Evolutionary conservation across 2,797 vertebrate genomes (phyloP), one percentile per base, ranked within the genome.

Genomic region (Gymnocypris eckloni): DNA sequence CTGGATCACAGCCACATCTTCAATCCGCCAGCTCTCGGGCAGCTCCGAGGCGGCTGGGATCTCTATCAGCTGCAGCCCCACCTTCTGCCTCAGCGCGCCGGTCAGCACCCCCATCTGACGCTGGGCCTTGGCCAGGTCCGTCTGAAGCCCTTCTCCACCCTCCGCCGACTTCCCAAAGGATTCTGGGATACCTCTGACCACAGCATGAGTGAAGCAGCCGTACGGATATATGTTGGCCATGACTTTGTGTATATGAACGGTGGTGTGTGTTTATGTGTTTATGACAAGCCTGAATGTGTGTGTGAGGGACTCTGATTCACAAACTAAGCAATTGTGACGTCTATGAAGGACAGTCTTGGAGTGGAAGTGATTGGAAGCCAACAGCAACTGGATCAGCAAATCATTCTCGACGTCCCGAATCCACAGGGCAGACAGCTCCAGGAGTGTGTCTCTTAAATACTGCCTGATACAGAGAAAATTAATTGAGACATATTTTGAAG

Each of bases 1-100:
- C 86, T 97, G 96, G 91, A 98, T 94, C 76, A 98, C 95, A 0
- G 95, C 97, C 41, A 95, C 93, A 39, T 98, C 97, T 87, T 97
- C 97, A 0, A 97, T 94, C 90, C 96, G 95, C 88, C 96, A 96
- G 89, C 97, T 96, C 86, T 95, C 93, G 0, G 97, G 96, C 86
- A 97, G 94, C 39, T 93, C 93, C 0, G 96, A 93, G 86, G 96
- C 96, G 0, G 96, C 91, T 12, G 96, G 96, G 92, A 98, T 95
- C 93, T 97, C 97, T 1, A 98, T 95, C 75, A 98, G 94, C 95
- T 98, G 97, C 79, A 98, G 95, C 15, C 97, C 97, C 85, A 97
- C 93, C 87, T 97, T 97, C 93, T 98, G 97, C 87, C 97, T 95
- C 91, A 98, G 92, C 48, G 97, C 97, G 48, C 97, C 97, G 0